Evolutionary conservation across 2,888 invertebrate genomes (phyloP), one percentile per base, ranked within the genome.

Genomic region (Xanthorhoe designata): DNA sequence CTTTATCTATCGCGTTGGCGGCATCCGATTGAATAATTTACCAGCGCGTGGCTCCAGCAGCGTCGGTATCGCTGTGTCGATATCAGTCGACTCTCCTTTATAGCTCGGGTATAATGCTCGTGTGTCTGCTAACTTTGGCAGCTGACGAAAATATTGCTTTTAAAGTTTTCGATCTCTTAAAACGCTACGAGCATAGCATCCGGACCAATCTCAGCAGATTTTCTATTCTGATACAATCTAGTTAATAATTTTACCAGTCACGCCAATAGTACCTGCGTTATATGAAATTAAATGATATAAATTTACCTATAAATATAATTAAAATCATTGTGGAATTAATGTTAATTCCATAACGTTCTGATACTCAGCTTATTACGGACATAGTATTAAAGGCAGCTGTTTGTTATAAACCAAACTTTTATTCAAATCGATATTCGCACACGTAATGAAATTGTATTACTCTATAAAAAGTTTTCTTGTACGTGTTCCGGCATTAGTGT

Each of bases 401-500:
- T 50, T 50, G 1, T 50, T 24, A 19, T 5, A 50, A 19, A 50
- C 2, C 13, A 50, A 50, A 24, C 1, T 50, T 50, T 50, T 24
- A 50, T 13, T 18, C 18, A 1, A 19, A 24, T 50, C 10, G 10
- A 4, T 45, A 45, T 55, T 42, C 24, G 29, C 42, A 47, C 29
- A 45, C 17, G 45, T 42, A 47, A 56, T 56, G 24, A 56, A 56
- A 45, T 55, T 56, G 45, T 42, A 56, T 47, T 29, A 56, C 29
- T 56, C 29, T 10, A 45, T 15, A 47, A 29, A 56, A 56, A 29
- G 56, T 10, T 56, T 29, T 47, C 56, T 24, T 45, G 17, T 15
- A 29, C 55, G 45, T 45, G 45, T 45, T 65, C 49, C 47, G 55
- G 55, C 56, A 56, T 62, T 62, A 62, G 65, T 60, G 47, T 47